Evolutionary conservation across 2,113 vertebrate species (phyloP).

Genomic region (Pollachius pollachius): DNA sequence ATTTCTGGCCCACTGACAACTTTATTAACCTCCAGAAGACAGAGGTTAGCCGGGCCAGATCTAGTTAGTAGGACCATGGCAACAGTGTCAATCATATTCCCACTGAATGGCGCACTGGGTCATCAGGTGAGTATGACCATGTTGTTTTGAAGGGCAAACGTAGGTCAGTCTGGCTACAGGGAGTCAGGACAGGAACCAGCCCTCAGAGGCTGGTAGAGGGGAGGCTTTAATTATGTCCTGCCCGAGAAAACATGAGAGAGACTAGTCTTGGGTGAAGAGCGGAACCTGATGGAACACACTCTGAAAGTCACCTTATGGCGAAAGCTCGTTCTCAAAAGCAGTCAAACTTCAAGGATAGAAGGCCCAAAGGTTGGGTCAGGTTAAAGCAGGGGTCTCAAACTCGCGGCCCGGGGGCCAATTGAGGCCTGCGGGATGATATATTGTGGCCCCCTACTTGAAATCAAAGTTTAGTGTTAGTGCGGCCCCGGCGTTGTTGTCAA

Average conservation of each 20-base stretch:
- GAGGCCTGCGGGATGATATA: too few relatives aligned
- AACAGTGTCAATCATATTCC: neutral
- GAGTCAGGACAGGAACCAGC: neutral
- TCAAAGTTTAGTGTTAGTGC: too few relatives aligned
- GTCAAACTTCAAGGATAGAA: neutral
- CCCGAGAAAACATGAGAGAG: neutral
- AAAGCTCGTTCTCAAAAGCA: neutral
- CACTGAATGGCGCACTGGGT: slow-evolving; percentile 3
- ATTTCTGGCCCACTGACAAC: slow-evolving; percentile 3
- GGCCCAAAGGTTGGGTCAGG: slow-evolving; percentile 5
- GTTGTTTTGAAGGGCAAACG: neutral
- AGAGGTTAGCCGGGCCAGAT: neutral
- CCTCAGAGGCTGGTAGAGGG: neutral
- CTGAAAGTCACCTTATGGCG: too few relatives aligned
- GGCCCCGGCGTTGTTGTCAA: too few relatives aligned
- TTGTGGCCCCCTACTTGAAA: too few relatives aligned
- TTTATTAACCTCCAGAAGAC: neutral
- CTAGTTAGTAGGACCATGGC: neutral
- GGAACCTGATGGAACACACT: too few relatives aligned
- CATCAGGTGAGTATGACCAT: neutral
- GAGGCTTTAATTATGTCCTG: neutral
- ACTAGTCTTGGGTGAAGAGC: too few relatives aligned
- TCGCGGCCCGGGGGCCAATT: too few relatives aligned
- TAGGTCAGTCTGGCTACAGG: neutral
- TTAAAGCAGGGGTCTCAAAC: neutral